Evolutionary conservation across 2,888 invertebrate genomes (phyloP).

Genomic region (Callinectes sapidus): DNA sequence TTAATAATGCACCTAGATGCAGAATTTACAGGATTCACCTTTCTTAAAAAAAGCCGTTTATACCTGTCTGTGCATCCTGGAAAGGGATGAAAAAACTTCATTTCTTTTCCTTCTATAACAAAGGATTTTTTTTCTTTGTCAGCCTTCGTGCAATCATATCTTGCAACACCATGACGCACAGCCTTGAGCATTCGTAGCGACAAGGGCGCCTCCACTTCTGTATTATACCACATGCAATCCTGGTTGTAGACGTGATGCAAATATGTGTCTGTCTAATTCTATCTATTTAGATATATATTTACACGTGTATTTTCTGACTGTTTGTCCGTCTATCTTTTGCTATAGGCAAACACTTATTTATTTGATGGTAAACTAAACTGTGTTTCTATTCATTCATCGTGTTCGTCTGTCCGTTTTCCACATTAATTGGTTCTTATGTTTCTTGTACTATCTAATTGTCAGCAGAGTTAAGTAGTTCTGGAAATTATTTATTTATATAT

Average conservation of each 20-base stretch:
- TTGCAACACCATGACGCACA: neutral
- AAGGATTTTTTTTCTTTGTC: neutral
- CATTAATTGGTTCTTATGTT: too few relatives aligned
- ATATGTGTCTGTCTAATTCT: too few relatives aligned
- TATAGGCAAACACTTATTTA: too few relatives aligned
- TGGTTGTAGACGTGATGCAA: too few relatives aligned
- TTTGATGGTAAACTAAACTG: too few relatives aligned
- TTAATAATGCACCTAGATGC: neutral
- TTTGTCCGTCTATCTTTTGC: too few relatives aligned
- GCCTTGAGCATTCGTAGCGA: neutral
- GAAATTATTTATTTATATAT: neutral
- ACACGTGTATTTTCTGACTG: too few relatives aligned
- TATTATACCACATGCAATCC: neutral
- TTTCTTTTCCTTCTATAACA: neutral
- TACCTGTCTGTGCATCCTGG: neutral
- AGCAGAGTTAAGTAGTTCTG: neutral
- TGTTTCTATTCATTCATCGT: too few relatives aligned
- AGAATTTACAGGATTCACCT: neutral
- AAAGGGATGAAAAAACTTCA: neutral
- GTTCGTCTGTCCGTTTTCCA: too few relatives aligned
- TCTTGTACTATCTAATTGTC: too few relatives aligned
- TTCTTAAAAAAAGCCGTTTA: neutral
- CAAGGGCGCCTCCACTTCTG: neutral
- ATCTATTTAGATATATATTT: too few relatives aligned
- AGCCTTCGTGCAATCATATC: neutral